Percentiles rank a stretch among this genome's conserved stretches.
Evolutionary conservation across 2,888 invertebrate species (phyloP).

Genomic region (Drosophila paracracens): DNA sequence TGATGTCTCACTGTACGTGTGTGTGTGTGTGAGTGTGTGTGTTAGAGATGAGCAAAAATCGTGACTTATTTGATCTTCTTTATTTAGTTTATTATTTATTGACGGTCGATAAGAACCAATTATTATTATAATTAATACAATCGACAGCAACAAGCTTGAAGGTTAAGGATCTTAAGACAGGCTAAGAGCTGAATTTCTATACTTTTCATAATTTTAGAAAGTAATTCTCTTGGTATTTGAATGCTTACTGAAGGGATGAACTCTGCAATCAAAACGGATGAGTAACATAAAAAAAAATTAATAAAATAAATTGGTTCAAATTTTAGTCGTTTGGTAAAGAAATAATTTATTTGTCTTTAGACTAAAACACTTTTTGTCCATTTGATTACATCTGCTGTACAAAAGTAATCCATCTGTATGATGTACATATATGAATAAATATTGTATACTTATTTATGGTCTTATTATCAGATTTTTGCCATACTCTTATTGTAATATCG

Average conservation of each 20-base stretch:
- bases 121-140: neutral
- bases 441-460: neutral
- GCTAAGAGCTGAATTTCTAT: neutral
- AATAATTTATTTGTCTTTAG: neutral
- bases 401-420: neutral
- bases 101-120: neutral
- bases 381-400: neutral
- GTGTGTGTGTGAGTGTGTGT: neutral
- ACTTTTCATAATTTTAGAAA: neutral
- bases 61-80: neutral
- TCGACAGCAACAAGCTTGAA: neutral
- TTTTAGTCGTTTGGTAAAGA: neutral
- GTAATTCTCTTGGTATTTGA: neutral
- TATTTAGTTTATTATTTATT: neutral
- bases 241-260: neutral
- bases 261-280: neutral
- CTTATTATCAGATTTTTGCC: neutral
- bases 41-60: conserved; percentile 36
- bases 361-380: neutral
- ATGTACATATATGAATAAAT: neutral
- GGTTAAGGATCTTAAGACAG: neutral
- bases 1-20: conserved; percentile 64
- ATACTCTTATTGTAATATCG: neutral
- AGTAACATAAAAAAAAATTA: neutral
- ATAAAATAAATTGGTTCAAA: neutral